Percentiles rank a stretch among this genome's conserved stretches.
Conservation (phyloP, 2,113 vertebrate genomes). For the Pithys albifrons region DNA sequence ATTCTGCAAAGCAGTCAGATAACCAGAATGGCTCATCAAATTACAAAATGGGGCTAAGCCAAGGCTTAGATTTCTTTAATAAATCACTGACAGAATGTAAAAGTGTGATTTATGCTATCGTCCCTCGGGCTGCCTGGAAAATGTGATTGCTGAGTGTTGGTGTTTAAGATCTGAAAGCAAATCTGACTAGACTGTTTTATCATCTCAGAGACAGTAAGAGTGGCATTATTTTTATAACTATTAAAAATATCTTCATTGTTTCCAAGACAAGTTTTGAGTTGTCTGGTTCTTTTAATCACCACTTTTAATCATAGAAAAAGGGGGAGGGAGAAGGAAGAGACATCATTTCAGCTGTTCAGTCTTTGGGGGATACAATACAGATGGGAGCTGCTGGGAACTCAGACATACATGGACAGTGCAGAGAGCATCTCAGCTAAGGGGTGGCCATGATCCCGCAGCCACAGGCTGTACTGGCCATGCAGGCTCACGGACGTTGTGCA, state of each 20-base stretch:
- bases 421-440: background rate
- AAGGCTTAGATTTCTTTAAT: background rate
- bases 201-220: background rate
- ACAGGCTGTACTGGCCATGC: background rate
- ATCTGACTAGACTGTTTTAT: background rate
- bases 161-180: background rate
- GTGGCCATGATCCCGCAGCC: background rate
- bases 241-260: background rate
- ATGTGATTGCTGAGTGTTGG: background rate
- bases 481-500: background rate
- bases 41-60: background rate
- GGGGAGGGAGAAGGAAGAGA: background rate
- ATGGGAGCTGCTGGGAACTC: background rate
- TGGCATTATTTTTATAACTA: background rate
- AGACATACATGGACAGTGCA: rapidly evolving
- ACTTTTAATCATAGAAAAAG: background rate
- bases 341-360: background rate
- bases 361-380: background rate
- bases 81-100: background rate
- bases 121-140: background rate
- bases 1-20: background rate
- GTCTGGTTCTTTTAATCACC: background rate
- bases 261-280: background rate
- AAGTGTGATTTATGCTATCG: background rate
- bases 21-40: background rate